phyloP scores from a whole-genome alignment of 2,888 invertebrate genomes.

The Yponomeuta sedellus region DNA sequence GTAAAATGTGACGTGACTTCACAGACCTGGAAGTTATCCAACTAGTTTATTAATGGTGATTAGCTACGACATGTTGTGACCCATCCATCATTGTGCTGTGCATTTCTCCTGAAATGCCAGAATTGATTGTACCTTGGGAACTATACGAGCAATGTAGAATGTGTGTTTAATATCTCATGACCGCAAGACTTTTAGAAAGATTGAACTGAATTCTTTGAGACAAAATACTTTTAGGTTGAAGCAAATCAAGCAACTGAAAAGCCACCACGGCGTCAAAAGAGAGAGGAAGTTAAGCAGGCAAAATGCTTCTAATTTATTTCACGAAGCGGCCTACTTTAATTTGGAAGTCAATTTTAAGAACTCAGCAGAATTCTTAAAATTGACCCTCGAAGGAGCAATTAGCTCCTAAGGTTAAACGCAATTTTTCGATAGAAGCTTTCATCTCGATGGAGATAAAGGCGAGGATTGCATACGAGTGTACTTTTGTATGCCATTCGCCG shows the following conservation, averaged over 20 bases:
- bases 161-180: too few species aligned
- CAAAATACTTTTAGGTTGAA: neutral
- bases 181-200: too few species aligned
- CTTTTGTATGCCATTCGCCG: neutral
- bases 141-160: too few species aligned
- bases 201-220: neutral
- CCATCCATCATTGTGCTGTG: neutral
- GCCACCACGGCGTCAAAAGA: neutral
- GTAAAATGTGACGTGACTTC: constrained; percentile 34
- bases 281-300: neutral
- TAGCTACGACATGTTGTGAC: neutral
- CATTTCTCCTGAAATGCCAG: neutral
- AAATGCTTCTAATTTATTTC: neutral
- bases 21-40: constrained; percentile 44
- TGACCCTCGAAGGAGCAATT: too few species aligned
- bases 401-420: too few species aligned
- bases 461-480: neutral
- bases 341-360: neutral
- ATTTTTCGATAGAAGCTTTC: neutral
- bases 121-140: neutral
- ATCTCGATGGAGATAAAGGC: neutral
- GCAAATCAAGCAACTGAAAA: neutral
- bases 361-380: neutral
- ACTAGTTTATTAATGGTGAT: constrained; percentile 32
- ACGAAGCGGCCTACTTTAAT: neutral